Conservation (phyloP, 1,140 invertebrate genomes). For the Vanessa atalanta region DNA sequence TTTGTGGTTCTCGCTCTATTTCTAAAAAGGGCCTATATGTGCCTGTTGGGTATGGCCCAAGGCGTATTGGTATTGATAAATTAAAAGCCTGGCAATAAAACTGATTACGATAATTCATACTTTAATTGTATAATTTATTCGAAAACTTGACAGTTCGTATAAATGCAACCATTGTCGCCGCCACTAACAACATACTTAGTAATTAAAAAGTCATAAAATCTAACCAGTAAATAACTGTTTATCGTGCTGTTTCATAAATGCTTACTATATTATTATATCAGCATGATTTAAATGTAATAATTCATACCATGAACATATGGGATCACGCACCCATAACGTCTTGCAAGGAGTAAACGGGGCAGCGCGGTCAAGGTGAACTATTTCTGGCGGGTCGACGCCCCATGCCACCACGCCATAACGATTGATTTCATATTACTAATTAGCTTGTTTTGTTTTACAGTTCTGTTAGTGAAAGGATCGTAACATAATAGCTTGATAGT, state of each 20-base stretch:
- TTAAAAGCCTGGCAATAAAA: too few species aligned
- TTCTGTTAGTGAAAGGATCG: constrained; percentile 9
- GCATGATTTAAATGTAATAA: constrained; percentile 1
- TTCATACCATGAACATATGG: constrained; percentile 1
- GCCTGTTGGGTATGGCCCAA: too few species aligned
- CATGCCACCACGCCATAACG: constrained; percentile 39
- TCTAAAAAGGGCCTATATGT: too few species aligned
- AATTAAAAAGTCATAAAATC: neutral
- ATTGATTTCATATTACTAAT: constrained; percentile 23
- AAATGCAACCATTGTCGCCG: too few species aligned
- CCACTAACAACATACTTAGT: too few species aligned
- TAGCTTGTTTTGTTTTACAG: constrained; percentile 11
- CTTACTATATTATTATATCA: neutral
- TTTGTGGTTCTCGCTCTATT: too few species aligned
- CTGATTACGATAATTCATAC: too few species aligned
- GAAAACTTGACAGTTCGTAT: too few species aligned
- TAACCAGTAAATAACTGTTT: neutral
- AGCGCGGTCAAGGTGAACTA: constrained; percentile 66
- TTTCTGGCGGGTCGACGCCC: constrained; percentile 64
- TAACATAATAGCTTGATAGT: neutral
- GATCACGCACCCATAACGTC: neutral
- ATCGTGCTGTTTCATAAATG: neutral
- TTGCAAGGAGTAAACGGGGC: constrained; percentile 22
- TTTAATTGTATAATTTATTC: too few species aligned
- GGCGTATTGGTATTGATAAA: too few species aligned